Base-by-base conservation (phyloP, 92 coral and sea anemone genomes). In the Palythoa caribaeorum region DNA sequence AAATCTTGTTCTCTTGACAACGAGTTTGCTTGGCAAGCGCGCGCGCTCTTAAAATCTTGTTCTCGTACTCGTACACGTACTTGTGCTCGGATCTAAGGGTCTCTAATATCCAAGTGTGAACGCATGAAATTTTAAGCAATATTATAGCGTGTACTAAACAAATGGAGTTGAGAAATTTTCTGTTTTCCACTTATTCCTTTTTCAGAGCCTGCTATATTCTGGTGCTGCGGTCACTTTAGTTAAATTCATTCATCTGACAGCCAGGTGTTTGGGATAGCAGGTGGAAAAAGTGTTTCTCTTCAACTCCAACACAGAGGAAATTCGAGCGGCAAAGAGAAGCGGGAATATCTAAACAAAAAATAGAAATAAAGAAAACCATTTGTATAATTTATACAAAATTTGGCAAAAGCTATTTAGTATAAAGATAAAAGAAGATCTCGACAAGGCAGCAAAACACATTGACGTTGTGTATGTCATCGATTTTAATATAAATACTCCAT, bases 181-280 rank as follows among this genome's bases (percentile, higher is more conserved):
- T 44, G 7, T 44, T 44, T 2, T 2, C 5, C 7, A 44, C 50
- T 44, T 8, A 44, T 44, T 44, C 50, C 28, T 44, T 44, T 63
- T 63, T 63, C 21, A 20, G 70, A 63, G 70, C 35, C 70, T 35
- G 9, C 70, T 63, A 21, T 44, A 44, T 63, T 35, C 35, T 63
- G 70, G 70, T 20, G 36, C 70, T 63, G 70, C 70, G 70, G 70
- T 17, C 20, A 17, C 70, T n/a, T 63, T 19, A n/a, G n/a, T 28
- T 16, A 63, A 55, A 55, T 55, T 55, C 62, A 11, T 55, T 55
- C 17, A 70, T 70, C 75, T 70, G 75, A 35, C n/a, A 15, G 73
- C 86, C 85, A 81, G 86, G 75, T 81, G 86, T 65, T 81, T 17
- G 76, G 20, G 37, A 9, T 1, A 57, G 83, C 86, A 81, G 86